Conservation (phyloP, 2,888 invertebrate genomes). For the Melanophora roralis region DNA sequence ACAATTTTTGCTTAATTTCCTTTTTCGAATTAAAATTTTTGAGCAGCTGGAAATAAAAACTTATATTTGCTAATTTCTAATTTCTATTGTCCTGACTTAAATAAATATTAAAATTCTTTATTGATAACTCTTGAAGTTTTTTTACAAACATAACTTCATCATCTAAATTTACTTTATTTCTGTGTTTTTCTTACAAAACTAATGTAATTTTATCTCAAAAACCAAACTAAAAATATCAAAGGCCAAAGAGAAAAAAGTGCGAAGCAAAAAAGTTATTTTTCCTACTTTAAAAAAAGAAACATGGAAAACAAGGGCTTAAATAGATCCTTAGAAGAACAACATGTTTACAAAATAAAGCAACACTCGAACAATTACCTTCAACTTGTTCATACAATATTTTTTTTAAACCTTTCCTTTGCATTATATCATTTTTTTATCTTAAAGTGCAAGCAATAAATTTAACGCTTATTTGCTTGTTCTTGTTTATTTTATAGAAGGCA, state of each 20-base stretch:
- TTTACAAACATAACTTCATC: too few species aligned
- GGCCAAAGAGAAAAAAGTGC: neutral
- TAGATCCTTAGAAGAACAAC: slow-evolving; percentile 17
- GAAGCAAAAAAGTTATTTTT: neutral
- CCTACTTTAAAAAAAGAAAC: neutral
- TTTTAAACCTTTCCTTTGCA: neutral
- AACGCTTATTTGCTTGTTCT: slow-evolving; percentile 62
- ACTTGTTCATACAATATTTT: slow-evolving; percentile 6
- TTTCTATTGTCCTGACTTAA: too few species aligned
- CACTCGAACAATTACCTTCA: slow-evolving; percentile 12
- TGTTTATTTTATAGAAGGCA: slow-evolving; percentile 1
- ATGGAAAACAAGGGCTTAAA: slow-evolving; percentile 1
- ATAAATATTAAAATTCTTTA: too few species aligned
- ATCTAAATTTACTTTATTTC: neutral
- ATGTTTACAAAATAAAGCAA: slow-evolving; percentile 39
- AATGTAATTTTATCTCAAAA: slow-evolving; percentile 17
- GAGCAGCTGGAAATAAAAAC: too few species aligned
- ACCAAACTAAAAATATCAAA: slow-evolving; percentile 10
- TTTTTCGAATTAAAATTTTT: too few species aligned
- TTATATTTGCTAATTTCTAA: too few species aligned
- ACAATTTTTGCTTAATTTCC: too few species aligned
- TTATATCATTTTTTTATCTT: slow-evolving; percentile 21
- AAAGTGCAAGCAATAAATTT: slow-evolving; percentile 61
- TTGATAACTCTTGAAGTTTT: too few species aligned
- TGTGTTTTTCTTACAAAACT: neutral